A percentile compares a stretch with the other conserved stretches of the same genome.
Conservation (phyloP, 2,113 vertebrate genomes). For the Lynx canadensis region DNA sequence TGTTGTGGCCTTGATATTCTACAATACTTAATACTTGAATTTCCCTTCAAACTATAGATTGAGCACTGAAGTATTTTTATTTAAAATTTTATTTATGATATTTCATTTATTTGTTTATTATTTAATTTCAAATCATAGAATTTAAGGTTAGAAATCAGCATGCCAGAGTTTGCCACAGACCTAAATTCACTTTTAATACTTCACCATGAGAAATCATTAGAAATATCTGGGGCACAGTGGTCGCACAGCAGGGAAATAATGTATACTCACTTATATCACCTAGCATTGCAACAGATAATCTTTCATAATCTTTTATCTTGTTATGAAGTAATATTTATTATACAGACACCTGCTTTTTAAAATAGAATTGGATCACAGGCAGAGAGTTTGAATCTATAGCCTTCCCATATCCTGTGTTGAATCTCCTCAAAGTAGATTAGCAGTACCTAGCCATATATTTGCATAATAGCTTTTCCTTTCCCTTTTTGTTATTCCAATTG, state of each 20-base stretch:
- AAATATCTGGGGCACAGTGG: not conserved
- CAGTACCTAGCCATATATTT: constrained; percentile 4
- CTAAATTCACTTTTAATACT: not conserved
- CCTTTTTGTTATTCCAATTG: constrained; percentile 42
- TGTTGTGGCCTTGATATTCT: not conserved
- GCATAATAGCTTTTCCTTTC: constrained; percentile 48
- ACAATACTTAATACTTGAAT: not conserved
- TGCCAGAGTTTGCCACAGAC: not conserved
- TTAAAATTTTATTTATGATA: not conserved
- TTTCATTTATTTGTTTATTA: not conserved
- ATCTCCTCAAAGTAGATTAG: not conserved
- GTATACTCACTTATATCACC: not conserved
- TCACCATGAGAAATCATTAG: not conserved
- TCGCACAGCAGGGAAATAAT: not conserved
- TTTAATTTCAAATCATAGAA: not conserved
- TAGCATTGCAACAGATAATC: not conserved
- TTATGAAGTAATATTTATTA: not conserved
- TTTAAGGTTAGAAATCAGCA: not conserved
- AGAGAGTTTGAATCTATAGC: not conserved
- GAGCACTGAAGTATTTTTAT: not conserved
- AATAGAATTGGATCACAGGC: not conserved
- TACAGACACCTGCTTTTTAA: not conserved
- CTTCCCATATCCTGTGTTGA: not conserved
- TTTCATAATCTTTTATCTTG: not conserved
- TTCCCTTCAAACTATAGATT: not conserved